Conservation (phyloP, 2,888 invertebrate genomes). For the Lochmaea crataegi region DNA sequence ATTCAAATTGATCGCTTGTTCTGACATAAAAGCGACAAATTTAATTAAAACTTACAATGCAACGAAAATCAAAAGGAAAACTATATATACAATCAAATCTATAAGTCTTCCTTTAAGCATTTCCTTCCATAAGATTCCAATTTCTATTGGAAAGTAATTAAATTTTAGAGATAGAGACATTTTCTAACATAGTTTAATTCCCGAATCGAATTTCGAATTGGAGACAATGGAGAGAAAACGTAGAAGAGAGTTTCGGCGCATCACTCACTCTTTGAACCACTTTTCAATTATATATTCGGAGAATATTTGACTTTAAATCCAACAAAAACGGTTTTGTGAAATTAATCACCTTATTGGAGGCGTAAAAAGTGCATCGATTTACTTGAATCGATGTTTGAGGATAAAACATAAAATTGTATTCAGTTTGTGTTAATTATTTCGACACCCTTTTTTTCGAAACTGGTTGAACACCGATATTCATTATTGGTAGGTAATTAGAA, state of each 20-base stretch:
- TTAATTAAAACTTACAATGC: not conserved
- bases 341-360: conserved; percentile 52
- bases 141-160: conserved; percentile 48
- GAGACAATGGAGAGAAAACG: conserved; percentile 46
- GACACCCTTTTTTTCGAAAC: conserved; percentile 42
- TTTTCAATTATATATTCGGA: conserved; percentile 57
- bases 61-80: conserved; percentile 18
- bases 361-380: no score
- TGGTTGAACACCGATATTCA: conserved; percentile 33
- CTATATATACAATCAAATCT: conserved; percentile 14
- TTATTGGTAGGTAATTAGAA: not conserved
- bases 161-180: conserved; percentile 52
- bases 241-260: conserved; percentile 20
- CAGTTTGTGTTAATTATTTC: not conserved
- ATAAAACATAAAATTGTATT: no score
- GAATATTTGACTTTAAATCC: conserved; percentile 53
- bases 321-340: conserved; percentile 55
- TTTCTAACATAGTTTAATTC: conserved; percentile 51
- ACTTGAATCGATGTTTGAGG: not conserved
- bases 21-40: not conserved
- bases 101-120: conserved; percentile 24
- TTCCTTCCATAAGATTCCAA: conserved; percentile 14
- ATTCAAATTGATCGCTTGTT: not conserved
- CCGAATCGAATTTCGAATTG: conserved; percentile 48
- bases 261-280: conserved; percentile 24